These are phyloP conservation scores for Beroe forskalii DNA, from an alignment of 37 sponge, comb jelly and placozoan genomes.

Conservation along the genomic window DNA sequence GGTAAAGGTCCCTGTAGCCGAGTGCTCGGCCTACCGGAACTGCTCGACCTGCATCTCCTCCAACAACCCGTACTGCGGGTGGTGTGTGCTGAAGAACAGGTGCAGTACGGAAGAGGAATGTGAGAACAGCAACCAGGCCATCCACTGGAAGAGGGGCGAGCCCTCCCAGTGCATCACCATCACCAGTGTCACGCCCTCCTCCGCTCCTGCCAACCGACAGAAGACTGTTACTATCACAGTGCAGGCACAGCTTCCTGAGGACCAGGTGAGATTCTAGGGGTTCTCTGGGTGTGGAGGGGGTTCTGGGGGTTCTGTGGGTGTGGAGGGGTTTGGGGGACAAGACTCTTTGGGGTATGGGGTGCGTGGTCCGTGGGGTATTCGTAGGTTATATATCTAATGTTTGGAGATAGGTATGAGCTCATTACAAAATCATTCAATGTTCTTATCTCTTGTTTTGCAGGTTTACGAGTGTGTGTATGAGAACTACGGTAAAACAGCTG, in stretches of 20 bases:
- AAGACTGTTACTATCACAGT: slow-evolving; percentile 11
- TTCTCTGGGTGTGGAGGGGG: neutral
- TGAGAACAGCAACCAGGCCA: slow-evolving; percentile 34
- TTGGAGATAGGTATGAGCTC: too few species aligned
- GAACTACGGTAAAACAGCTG: slow-evolving; percentile 53
- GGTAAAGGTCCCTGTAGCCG: slow-evolving; percentile 71
- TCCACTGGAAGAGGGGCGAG: slow-evolving; percentile 59
- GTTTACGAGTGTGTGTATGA: slow-evolving; percentile 65
- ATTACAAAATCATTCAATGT: too few species aligned
- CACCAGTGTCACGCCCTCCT: slow-evolving; percentile 55
- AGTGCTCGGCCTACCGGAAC: slow-evolving; percentile 69
- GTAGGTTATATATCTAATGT: too few species aligned
- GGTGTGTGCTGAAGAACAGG: slow-evolving; percentile 77
- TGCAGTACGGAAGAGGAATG: slow-evolving; percentile 57
- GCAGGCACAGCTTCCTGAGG: slow-evolving; percentile 56
- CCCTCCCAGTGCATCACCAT: slow-evolving; percentile 53
- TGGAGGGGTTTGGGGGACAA: neutral
- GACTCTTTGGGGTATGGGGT: too few species aligned
- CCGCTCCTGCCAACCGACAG: slow-evolving; percentile 40
- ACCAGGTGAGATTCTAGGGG: slow-evolving; percentile 11
- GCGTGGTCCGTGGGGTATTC: too few species aligned
- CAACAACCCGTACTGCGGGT: slow-evolving; percentile 85
- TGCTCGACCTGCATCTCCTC: slow-evolving; percentile 73
- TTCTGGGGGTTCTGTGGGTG: neutral
- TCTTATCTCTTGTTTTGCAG: too few species aligned